phyloP scores from a whole-genome alignment of 2,888 invertebrate species.

The Campoletis raptor region DNA sequence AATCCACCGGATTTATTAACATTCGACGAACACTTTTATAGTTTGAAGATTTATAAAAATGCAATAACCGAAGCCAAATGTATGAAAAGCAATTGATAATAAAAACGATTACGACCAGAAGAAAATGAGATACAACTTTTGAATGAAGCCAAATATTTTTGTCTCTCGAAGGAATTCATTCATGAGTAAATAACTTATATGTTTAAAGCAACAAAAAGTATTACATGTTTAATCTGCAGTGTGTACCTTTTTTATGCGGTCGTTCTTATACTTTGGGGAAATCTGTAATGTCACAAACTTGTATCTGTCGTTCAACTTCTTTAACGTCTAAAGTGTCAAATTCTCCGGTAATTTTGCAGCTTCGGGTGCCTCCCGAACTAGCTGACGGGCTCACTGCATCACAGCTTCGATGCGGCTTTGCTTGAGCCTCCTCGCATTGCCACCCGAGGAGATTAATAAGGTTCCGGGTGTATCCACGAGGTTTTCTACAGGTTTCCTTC shows the following conservation, averaged over 20 bases:
- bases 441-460: too few relatives aligned
- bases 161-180: neutral
- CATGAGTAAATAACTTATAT: too few relatives aligned
- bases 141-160: neutral
- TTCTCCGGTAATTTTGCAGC: neutral
- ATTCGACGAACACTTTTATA: neutral
- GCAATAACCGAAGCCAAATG: too few relatives aligned
- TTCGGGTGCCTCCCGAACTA: too few relatives aligned
- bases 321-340: neutral
- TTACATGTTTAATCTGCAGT: too few relatives aligned
- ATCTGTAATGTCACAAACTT: neutral
- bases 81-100: too few relatives aligned
- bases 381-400: too few relatives aligned
- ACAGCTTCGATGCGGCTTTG: too few relatives aligned
- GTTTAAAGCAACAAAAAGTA: too few relatives aligned
- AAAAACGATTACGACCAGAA: neutral
- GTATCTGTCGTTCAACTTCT: neutral
- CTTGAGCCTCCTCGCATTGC: too few relatives aligned
- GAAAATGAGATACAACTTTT: neutral
- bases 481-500: too few relatives aligned
- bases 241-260: neutral
- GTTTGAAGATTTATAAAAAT: neutral
- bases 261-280: neutral
- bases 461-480: too few relatives aligned
- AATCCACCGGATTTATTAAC: neutral